Evolutionary conservation across 2,113 vertebrate species (phyloP).

Genomic region (Entomyzon cyanotis): DNA sequence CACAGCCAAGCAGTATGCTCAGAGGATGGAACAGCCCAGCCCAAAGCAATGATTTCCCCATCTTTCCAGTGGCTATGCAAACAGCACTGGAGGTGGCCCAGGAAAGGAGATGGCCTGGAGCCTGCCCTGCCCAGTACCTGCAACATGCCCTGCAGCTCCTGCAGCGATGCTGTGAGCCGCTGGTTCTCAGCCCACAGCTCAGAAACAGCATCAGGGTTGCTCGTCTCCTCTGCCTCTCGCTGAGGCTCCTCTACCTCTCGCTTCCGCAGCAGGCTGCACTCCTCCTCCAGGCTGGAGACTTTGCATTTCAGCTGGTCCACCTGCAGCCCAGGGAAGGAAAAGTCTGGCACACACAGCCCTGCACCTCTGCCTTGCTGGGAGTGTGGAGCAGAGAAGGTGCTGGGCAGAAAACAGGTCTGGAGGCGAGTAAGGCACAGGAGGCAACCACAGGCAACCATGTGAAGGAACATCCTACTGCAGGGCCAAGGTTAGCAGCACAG

Average conservation of each 20-base stretch:
- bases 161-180: constrained; percentile 58
- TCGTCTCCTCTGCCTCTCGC: constrained; percentile 35
- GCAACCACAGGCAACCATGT: not conserved
- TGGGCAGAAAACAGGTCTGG: not conserved
- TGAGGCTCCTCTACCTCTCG: not conserved
- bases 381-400: not conserved
- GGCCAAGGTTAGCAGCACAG: not conserved
- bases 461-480: not conserved
- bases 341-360: not conserved
- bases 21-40: not conserved
- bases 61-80: not conserved
- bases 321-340: constrained; percentile 61
- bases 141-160: constrained; percentile 75
- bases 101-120: not conserved
- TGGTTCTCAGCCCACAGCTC: constrained; percentile 78
- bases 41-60: not conserved
- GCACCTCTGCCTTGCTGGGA: not conserved
- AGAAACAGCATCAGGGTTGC: not conserved
- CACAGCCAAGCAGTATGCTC: not conserved
- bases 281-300: constrained; percentile 73
- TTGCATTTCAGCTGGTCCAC: constrained; percentile 89
- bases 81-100: not conserved
- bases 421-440: not conserved
- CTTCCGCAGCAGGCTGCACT: constrained; percentile 47
- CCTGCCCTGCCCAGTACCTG: constrained; percentile 61